phyloP scores from a whole-genome alignment of 2,113 vertebrate species.

The Bubalus kerabau region DNA sequence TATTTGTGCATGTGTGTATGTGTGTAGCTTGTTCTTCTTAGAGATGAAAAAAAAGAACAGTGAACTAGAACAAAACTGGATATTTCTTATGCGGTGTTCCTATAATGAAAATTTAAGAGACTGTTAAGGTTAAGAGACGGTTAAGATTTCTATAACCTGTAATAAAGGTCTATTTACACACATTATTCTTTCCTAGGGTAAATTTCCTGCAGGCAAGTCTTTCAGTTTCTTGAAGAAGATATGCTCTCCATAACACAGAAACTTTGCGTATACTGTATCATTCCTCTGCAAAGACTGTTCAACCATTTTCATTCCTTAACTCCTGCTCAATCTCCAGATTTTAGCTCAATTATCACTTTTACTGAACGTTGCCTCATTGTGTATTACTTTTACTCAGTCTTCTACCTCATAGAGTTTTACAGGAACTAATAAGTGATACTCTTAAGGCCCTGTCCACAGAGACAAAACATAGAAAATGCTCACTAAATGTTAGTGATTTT shows the following conservation, averaged over 20 bases:
- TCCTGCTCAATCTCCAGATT: neutral
- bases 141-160: neutral
- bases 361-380: neutral
- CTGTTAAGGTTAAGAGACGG: neutral
- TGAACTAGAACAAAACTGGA: neutral
- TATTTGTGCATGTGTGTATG: neutral
- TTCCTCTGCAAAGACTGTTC: neutral
- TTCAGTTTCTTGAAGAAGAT: neutral
- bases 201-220: neutral
- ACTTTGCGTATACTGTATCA: neutral
- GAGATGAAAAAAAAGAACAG: neutral
- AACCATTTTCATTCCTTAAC: neutral
- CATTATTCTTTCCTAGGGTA: neutral
- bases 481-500: neutral
- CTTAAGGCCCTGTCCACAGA: neutral
- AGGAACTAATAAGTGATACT: neutral
- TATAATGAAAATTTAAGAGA: neutral
- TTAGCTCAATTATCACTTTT: neutral
- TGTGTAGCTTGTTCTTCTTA: neutral
- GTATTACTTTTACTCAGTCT: neutral
- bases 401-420: neutral
- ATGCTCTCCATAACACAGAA: neutral
- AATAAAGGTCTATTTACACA: neutral
- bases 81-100: neutral
- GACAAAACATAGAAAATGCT: neutral